phyloP scores from a whole-genome alignment of 2,797 vertebrate genomes.

The Chrosomus eos region DNA sequence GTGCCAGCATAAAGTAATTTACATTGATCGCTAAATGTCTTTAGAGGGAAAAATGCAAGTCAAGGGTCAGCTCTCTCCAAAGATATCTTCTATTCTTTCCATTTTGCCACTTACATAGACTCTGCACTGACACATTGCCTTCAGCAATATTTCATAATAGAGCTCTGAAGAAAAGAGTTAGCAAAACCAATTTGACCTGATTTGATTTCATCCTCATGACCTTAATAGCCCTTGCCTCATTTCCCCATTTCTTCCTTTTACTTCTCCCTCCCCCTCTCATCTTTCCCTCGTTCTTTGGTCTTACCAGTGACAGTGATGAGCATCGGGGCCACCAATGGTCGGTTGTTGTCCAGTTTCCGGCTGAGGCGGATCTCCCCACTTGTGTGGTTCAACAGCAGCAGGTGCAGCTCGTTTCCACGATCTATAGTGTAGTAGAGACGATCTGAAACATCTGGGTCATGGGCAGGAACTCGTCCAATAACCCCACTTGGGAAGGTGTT shows the following conservation, averaged over 20 bases:
- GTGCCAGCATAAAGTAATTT: slow-evolving; percentile 56
- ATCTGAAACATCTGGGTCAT: slow-evolving; percentile 95
- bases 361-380: slow-evolving; percentile 96
- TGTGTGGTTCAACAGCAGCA: slow-evolving; percentile 94
- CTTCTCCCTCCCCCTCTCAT: slow-evolving; percentile 22
- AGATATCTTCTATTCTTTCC: slow-evolving; percentile 21
- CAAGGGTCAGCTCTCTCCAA: slow-evolving; percentile 51
- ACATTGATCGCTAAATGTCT: slow-evolving; percentile 51
- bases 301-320: slow-evolving; percentile 97
- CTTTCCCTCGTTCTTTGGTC: slow-evolving; percentile 57
- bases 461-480: slow-evolving; percentile 93
- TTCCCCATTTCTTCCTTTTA: slow-evolving; percentile 31
- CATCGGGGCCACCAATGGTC: slow-evolving; percentile 95
- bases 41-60: slow-evolving; percentile 49
- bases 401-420: slow-evolving; percentile 93
- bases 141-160: slow-evolving; percentile 40
- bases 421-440: slow-evolving; percentile 94
- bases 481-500: slow-evolving; percentile 95
- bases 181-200: slow-evolving; percentile 49
- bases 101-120: slow-evolving; percentile 18
- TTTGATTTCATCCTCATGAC: slow-evolving; percentile 49
- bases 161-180: slow-evolving; percentile 35
- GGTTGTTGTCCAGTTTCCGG: slow-evolving; percentile 97
- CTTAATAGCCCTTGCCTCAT: slow-evolving; percentile 39
- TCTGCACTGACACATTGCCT: slow-evolving; percentile 45